phyloP scores from a whole-genome alignment of 2,888 invertebrate species.

The Apotomis turbidana region DNA sequence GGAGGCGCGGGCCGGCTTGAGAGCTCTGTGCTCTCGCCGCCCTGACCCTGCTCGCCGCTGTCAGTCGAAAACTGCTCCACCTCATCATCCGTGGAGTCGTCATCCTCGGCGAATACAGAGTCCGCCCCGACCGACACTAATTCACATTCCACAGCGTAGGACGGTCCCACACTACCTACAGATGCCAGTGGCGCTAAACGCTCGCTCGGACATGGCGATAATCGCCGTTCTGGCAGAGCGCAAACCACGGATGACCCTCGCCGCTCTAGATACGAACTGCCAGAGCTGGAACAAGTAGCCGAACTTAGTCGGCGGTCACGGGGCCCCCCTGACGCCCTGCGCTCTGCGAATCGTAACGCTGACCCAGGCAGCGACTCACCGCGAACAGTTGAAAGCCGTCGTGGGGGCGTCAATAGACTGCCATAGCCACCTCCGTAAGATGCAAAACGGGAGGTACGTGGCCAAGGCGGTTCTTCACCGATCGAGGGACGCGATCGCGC shows the following conservation, averaged over 20 bases:
- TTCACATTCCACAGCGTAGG: conserved; percentile 87
- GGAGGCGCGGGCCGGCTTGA: conserved; percentile 70
- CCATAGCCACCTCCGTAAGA: conserved; percentile 87
- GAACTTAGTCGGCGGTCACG: conserved; percentile 88
- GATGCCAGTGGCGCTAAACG: conserved; percentile 91
- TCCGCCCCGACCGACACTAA: conserved; percentile 89
- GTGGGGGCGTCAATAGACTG: conserved; percentile 87
- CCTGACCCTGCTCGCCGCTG: conserved; percentile 84
- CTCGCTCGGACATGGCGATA: conserved; percentile 88
- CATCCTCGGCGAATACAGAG: conserved; percentile 91
- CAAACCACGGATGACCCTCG: conserved; percentile 91
- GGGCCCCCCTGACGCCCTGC: conserved; percentile 76
- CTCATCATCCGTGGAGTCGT: conserved; percentile 92
- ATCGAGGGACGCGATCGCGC: conserved; percentile 84
- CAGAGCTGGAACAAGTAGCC: conserved; percentile 93
- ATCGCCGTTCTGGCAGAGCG: conserved; percentile 90
- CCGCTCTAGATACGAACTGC: conserved; percentile 92
- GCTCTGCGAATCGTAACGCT: conserved; percentile 80
- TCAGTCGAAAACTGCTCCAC: conserved; percentile 93
- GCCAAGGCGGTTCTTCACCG: conserved; percentile 86
- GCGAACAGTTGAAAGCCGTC: conserved; percentile 83
- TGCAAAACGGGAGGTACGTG: conserved; percentile 72
- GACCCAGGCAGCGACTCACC: conserved; percentile 86
- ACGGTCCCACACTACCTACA: conserved; percentile 90
- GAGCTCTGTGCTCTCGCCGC: conserved; percentile 73